phyloP scores from a whole-genome alignment of 2,113 vertebrate genomes.

The Marcusenius ussheri region DNA sequence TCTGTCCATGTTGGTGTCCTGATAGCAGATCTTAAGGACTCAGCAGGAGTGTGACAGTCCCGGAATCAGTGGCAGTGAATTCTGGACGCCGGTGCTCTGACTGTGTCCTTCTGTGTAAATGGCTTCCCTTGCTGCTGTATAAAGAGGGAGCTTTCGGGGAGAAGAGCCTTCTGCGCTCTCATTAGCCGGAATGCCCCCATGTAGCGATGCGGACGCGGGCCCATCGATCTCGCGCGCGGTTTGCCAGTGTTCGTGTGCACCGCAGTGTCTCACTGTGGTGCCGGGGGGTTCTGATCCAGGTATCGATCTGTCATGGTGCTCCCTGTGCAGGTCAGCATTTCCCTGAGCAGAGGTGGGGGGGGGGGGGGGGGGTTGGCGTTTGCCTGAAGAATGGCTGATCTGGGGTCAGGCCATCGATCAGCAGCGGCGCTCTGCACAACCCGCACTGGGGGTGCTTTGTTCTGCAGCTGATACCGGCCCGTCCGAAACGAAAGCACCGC shows the following conservation, averaged over 20 bases:
- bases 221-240: not conserved
- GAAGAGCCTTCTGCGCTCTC: not conserved
- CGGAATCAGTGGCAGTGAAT: not conserved
- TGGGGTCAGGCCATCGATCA: not conserved
- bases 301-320: not conserved
- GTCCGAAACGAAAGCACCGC: not conserved
- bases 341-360: not conserved
- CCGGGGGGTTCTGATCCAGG: not conserved
- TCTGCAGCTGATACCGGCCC: not conserved
- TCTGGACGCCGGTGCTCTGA: not conserved
- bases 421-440: not conserved
- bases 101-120: not conserved
- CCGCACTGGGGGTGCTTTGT: not conserved
- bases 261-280: not conserved
- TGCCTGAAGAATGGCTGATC: constrained; percentile 3
- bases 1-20: not conserved
- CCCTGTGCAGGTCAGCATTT: not conserved
- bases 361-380: not conserved
- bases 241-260: not conserved
- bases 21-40: not conserved
- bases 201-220: not conserved
- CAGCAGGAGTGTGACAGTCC: not conserved
- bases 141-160: not conserved
- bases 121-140: not conserved
- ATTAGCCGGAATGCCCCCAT: not conserved